Conservation (phyloP, 2,113 vertebrate genomes). For the Lates calcarifer region DNA sequence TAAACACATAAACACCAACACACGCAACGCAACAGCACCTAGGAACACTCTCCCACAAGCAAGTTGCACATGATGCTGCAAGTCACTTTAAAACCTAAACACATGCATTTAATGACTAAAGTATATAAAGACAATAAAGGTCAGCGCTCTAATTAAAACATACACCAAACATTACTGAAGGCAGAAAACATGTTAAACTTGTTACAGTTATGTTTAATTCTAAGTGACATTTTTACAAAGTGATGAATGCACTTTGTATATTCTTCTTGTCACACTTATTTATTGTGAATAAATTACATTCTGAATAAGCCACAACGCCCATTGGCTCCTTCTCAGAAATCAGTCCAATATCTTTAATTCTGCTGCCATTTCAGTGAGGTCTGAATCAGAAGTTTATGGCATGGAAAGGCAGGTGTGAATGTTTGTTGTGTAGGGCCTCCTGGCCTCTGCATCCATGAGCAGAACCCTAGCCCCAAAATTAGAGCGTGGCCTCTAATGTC, state of each 20-base stretch:
- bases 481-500: conserved; percentile 80
- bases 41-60: background rate
- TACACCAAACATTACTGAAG: background rate
- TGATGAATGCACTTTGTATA: background rate
- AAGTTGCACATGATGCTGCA: background rate
- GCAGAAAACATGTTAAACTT: background rate
- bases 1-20: conserved; percentile 37
- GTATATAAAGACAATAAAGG: background rate
- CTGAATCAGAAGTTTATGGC: conserved; percentile 62
- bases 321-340: conserved; percentile 19
- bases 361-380: conserved; percentile 15
- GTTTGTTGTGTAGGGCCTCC: conserved; percentile 75
- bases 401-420: conserved; percentile 78
- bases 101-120: conserved; percentile 4
- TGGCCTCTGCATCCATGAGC: conserved; percentile 68
- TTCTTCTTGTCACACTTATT: background rate
- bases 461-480: conserved; percentile 77
- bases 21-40: background rate
- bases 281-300: background rate
- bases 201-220: background rate
- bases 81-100: background rate
- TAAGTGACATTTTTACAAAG: conserved; percentile 1
- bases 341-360: conserved; percentile 30
- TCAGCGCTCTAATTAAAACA: background rate
- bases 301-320: background rate